Evolutionary conservation across 2,113 vertebrate genomes (phyloP), one percentile per base, ranked within the genome.

Genomic region (Lampris incognitus): DNA sequence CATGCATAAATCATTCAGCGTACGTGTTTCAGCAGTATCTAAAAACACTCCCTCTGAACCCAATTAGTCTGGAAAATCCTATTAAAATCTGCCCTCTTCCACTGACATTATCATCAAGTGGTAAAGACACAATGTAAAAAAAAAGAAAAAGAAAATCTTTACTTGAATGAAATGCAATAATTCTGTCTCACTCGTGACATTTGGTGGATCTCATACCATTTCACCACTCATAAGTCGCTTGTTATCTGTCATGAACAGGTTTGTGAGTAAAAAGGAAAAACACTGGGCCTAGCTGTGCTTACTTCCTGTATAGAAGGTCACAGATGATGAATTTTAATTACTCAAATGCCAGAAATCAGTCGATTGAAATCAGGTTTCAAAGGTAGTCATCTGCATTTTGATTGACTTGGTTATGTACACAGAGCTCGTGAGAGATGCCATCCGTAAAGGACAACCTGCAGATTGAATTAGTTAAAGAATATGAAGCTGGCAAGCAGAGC

Each of bases 71-170:
- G 62, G 40, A 9, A 76, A 58, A 63, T 60, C 3, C 46, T 49
- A 11, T 61, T 61, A 65, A 24, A 60, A 70, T 64, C 6, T 66
- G 24, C 55, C 24, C 48, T 44, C 9, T 42, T 13, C 74, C 39
- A 50, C 58, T 66, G 71, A 72, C 36, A 68, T 69, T 78, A 82
- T 83, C 64, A 58, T 82, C 77, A 82, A 72, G 86, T 85, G 55
- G 58, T 74, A 44, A 8, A 3, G n/a, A 62, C 52, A 50, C 67
- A 57, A 11, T 69, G 65, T 55, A 56, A 62, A 66, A 63, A 76
- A 65, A 42, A 4, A 5, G 50, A 56, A 62, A 66, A 63, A 76
- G 60, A 42, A 4, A 5, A n/a, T n/a, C 6, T 55, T n/a, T 55
- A 63, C 51, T 39, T 38, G 37, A 54, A 52, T 66, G 24, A 66